Base-by-base conservation (phyloP, 2,797 vertebrate species). In the Microchirus variegatus region DNA sequence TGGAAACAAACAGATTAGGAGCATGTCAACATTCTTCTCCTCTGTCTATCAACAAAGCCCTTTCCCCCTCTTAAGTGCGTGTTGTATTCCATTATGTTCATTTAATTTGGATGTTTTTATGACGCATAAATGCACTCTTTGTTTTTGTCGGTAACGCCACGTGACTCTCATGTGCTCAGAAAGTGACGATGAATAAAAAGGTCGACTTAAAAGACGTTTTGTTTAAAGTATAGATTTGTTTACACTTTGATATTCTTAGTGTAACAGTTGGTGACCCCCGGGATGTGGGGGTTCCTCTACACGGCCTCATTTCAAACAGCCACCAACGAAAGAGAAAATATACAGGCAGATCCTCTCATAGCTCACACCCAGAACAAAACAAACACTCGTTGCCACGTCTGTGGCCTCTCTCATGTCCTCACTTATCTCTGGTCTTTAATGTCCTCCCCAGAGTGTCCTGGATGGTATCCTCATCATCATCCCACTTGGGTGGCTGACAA, bases 401-500 rank as follows among this genome's bases (percentile, higher is more conserved):
- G 2, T 83, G 81, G 61, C 78, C 73, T 77, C 59, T 74, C 78
- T 80, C 49, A 45, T 64, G 63, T 83, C 73, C 70, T 71, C 55
- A 59, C 68, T 75, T 73, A 69, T 73, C 66, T 77, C 53, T 67
- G 59, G 67, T 26, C 64, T 87, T 81, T 74, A 64, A 73, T 69
- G 62, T 74, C 45, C 56, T 72, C 73, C 64, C 56, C 47, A 22
- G 55, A 65, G 78, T 44, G 47, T 59, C 67, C 59, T 59, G 58
- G 67, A 82, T 88, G 84, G 77, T 84, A 81, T 87, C 75, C 77
- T 87, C 81, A 84, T 87, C 81, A 84, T 87, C 80, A 79, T 86
- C 69, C 81, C 62, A 13, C 58, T 80, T 80, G 77, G 75, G 77
- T 70, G 78, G 82, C 80, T 82, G 73, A 85, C 22, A 80, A 86